Percentiles rank a stretch among this genome's conserved stretches.
These are phyloP conservation scores for Boulengeromyrus knoepffleri DNA, from an alignment of 2,113 vertebrate species.

Conservation along the genomic window DNA sequence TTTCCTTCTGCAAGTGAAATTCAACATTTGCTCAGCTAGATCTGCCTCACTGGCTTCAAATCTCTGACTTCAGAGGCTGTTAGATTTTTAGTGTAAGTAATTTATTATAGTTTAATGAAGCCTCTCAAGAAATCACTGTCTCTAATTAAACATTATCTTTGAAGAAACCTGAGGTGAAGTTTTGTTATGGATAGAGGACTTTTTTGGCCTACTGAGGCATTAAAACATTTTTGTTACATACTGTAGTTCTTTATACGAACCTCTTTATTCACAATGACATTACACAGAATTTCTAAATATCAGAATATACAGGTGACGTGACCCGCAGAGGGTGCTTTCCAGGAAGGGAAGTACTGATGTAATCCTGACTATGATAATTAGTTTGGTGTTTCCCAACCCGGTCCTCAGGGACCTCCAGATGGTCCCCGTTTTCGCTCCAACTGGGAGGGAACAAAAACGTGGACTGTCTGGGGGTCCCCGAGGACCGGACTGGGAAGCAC, in stretches of 20 bases:
- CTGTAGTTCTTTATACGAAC: not conserved
- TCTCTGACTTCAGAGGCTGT: constrained; percentile 3
- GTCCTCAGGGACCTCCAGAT: not conserved
- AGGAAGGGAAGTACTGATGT: not conserved
- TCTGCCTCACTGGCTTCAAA: constrained; percentile 13
- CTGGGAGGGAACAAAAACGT: not conserved
- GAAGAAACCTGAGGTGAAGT: constrained; percentile 1
- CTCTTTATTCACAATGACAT: not conserved
- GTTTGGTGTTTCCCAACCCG: not conserved
- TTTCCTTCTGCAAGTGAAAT: not conserved
- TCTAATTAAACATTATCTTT: constrained; percentile 4
- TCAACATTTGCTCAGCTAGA: not conserved
- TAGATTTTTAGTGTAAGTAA: constrained; percentile 11
- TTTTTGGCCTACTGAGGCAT: not conserved
- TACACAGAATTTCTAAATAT: not conserved
- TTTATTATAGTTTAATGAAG: constrained; percentile 14
- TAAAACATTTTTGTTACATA: not conserved
- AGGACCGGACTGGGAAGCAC: not conserved
- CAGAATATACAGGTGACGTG: not conserved
- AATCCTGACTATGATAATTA: not conserved
- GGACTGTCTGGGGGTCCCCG: not conserved
- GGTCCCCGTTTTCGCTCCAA: not conserved
- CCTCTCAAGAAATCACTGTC: not conserved
- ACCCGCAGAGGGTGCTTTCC: not conserved
- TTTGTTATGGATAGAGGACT: not conserved